Conservation (phyloP, 2,113 vertebrate species). For the Tachysurus vachellii region DNA sequence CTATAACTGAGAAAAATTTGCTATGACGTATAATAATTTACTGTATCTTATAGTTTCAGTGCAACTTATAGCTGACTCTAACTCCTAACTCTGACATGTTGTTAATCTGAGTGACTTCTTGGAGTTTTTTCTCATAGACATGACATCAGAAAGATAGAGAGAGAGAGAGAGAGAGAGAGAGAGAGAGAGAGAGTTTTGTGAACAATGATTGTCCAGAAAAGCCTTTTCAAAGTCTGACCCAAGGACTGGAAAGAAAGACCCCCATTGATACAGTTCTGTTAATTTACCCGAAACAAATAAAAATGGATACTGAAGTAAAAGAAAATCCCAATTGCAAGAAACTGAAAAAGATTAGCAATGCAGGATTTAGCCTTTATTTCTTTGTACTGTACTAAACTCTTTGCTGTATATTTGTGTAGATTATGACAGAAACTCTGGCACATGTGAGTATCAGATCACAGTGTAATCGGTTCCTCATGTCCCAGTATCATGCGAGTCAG, state of each 20-base stretch:
- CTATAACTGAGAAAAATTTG: too few relatives aligned
- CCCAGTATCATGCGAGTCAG: too few relatives aligned
- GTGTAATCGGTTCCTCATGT: too few relatives aligned
- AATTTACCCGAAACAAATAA: background rate
- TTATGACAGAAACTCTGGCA: too few relatives aligned
- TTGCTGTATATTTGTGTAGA: too few relatives aligned
- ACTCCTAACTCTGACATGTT: background rate
- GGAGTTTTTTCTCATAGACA: background rate
- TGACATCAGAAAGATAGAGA: too few relatives aligned
- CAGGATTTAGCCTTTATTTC: too few relatives aligned
- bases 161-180: too few relatives aligned
- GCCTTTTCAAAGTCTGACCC: background rate
- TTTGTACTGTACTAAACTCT: too few relatives aligned
- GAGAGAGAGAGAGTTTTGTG: background rate
- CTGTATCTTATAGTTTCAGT: background rate
- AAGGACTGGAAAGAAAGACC: conserved; percentile 1
- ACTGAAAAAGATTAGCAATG: too few relatives aligned
- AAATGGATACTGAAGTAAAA: background rate
- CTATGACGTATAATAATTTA: background rate
- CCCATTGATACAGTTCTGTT: background rate
- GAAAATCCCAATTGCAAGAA: background rate
- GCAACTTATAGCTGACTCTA: too few relatives aligned
- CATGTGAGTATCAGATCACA: too few relatives aligned
- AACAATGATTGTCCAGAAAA: background rate
- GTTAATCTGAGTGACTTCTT: background rate